These are phyloP conservation scores for Lathronympha strigana DNA, from an alignment of 2,888 invertebrate genomes.

Conservation along the genomic window DNA sequence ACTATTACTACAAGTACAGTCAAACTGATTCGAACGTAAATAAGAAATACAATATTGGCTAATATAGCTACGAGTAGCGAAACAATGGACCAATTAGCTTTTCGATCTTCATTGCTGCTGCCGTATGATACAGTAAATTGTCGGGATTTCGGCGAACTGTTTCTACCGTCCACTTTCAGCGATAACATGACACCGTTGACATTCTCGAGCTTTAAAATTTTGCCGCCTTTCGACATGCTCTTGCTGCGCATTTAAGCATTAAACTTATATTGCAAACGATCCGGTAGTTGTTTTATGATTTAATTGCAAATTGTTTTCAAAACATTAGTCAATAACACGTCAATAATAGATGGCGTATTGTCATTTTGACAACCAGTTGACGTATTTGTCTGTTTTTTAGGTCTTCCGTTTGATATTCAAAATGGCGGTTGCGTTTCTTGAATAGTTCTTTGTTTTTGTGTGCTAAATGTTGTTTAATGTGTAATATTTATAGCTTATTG, in stretches of 20 bases:
- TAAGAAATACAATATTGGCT: conserved; percentile 66
- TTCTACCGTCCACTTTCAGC: conserved; percentile 59
- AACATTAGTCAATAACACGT: background rate
- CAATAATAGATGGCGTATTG: no score
- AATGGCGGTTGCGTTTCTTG: no score
- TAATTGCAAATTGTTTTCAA: background rate
- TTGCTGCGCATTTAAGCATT: background rate
- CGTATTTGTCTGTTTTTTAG: no score
- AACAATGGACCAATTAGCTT: conserved; percentile 59
- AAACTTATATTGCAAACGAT: background rate
- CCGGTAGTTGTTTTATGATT: background rate
- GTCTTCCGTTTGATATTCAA: no score
- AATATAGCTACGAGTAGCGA: conserved; percentile 66
- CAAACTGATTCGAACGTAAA: conserved; percentile 66
- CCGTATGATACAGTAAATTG: conserved; percentile 67
- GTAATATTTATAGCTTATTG: no score
- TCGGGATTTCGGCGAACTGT: conserved; percentile 63
- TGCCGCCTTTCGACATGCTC: conserved; percentile 46
- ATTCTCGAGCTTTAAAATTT: conserved; percentile 63
- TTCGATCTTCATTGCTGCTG: conserved; percentile 60
- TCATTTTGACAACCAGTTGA: no score
- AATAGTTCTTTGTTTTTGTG: no score
- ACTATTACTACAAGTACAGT: conserved; percentile 64
- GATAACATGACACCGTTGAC: conserved; percentile 70
- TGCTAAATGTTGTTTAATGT: no score